Percentiles rank a stretch among this genome's conserved stretches.
These are phyloP conservation scores for Sitophilus oryzae DNA, from an alignment of 1,140 invertebrate genomes.

Conservation along the genomic window DNA sequence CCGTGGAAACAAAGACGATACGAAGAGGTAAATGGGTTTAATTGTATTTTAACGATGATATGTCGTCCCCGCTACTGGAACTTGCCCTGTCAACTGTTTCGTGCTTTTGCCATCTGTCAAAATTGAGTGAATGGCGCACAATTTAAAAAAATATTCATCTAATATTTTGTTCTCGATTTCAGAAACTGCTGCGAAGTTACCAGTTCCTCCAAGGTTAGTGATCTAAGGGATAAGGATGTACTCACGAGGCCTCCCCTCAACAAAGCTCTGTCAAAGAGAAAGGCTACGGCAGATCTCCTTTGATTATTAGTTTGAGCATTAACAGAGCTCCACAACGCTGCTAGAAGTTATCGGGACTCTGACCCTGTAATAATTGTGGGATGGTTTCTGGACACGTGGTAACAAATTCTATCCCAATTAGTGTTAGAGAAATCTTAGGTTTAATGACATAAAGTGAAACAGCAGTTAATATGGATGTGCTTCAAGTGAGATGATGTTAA, in stretches of 20 bases:
- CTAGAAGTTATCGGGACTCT: conserved; percentile 86
- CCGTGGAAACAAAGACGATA: conserved; percentile 75
- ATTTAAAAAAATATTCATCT: conserved; percentile 40
- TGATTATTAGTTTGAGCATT: conserved; percentile 81
- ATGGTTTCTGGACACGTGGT: conserved; percentile 80
- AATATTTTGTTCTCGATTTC: conserved; percentile 50
- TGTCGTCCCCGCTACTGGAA: conserved; percentile 54
- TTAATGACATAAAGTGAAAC: conserved; percentile 72
- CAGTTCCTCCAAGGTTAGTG: conserved; percentile 68
- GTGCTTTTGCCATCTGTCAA: conserved; percentile 36
- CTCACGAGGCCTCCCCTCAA: conserved; percentile 86
- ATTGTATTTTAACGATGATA: conserved; percentile 51
- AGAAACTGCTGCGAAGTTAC: conserved; percentile 87
- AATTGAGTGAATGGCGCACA: conserved; percentile 33
- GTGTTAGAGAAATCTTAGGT: conserved; percentile 78
- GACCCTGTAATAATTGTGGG: conserved; percentile 81
- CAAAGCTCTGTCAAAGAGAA: conserved; percentile 80
- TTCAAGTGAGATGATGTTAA: conserved; percentile 87
- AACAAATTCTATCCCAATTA: conserved; percentile 72
- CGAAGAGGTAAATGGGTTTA: conserved; percentile 68
- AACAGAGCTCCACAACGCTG: conserved; percentile 75
- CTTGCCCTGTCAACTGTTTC: conserved; percentile 44
- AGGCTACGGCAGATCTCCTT: conserved; percentile 88
- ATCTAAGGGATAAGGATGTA: conserved; percentile 88
- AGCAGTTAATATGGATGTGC: conserved; percentile 77